Evolutionary conservation across 2,113 vertebrate species (phyloP), one percentile per base, ranked within the genome.

Genomic region (Ictalurus punctatus): DNA sequence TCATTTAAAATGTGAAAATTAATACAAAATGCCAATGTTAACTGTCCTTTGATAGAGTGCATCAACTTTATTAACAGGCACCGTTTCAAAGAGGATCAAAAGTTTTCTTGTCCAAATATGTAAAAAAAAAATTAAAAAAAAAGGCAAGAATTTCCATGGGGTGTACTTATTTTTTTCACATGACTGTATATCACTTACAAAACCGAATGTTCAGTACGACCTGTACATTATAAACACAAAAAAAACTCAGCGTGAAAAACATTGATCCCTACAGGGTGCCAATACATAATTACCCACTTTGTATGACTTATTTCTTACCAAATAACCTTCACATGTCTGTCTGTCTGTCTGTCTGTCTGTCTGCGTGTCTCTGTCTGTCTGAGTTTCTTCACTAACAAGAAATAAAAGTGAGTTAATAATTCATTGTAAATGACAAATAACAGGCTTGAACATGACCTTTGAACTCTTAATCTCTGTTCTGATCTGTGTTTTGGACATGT

Each of bases 291-390:
- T 17, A 19, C 52, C 30, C 52, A 56, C 6, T 19, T 30, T 58
- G 6, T 58, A 81, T 81, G 14, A 81, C 14, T 16, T 52, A 56
- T 54, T 56, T 30, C 27, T 81, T 52, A 30, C 14, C 14, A 81
- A 58, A 56, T 56, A 30, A 19, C 52, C 48, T 44, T 48, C 37
- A 76, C 21, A 1, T 54, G 44, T 52, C 23, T 79, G 58, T 84
- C 59, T 40, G 13, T 86, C 19, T 86, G 30, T 67, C 34, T 84
- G 13, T 86, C 23, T 87, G 27, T 83, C 44, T 89, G 37, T 88
- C 34, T 76, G 58, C 25, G 6, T 67, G 7, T 58, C 86, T 71
- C 8, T 69, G 54, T 90, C 17, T 82, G 58, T 65, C 23, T 79
- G 74, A 25, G 7, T 74, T 19, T 74, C 34, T 21, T 74, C 69